Evolutionary conservation across 2,797 vertebrate species (phyloP), one percentile per base, ranked within the genome.

Genomic region (Cossypha polioptera): DNA sequence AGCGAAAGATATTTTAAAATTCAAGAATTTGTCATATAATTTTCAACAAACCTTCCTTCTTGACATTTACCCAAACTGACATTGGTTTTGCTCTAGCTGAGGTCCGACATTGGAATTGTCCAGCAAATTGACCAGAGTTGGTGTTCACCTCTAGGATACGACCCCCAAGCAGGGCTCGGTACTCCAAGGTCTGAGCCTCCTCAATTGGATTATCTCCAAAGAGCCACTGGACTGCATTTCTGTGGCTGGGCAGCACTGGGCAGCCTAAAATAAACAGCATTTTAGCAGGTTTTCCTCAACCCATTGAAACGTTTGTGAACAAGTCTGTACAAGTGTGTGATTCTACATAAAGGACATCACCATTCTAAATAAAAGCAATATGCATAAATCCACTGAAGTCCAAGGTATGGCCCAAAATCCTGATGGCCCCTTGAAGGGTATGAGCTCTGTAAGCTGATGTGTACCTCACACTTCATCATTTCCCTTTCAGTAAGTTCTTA

Each of bases 121-220:
- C 98, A 26, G 96, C 94, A 91, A 98, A 98, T 66, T 72, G 96
- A 69, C 83, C 96, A 26, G 97, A 97, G 62, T 69, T 94, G 13
- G 98, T 97, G 96, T 97, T 98, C 94, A 99, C 98, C 97, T 99
- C 98, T 47, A 99, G 97, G 88, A 98, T 97, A 4, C 98, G 98
- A 18, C 98, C 98, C 48, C 97, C 97, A 63, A 75, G 97, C 88
- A 99, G 94, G 69, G 96, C 79, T 82, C 92, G 96, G 94, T 98
- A 97, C 43, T 97, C 97, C 79, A 98, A 86, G 66, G 83, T 94
- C 45, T 95, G 75, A 16, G 96, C 87, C 66, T 97, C 96, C 47
- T 97, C 97, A 71, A 99, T 61, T 11, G 98, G 98, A 31, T 85
- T 98, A 18, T 97, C 98, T 96, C 98, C 96, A 47, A 98, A 98